These are phyloP conservation scores for Nylanderia fulva DNA, from an alignment of 1,140 invertebrate genomes.

Conservation along the genomic window DNA sequence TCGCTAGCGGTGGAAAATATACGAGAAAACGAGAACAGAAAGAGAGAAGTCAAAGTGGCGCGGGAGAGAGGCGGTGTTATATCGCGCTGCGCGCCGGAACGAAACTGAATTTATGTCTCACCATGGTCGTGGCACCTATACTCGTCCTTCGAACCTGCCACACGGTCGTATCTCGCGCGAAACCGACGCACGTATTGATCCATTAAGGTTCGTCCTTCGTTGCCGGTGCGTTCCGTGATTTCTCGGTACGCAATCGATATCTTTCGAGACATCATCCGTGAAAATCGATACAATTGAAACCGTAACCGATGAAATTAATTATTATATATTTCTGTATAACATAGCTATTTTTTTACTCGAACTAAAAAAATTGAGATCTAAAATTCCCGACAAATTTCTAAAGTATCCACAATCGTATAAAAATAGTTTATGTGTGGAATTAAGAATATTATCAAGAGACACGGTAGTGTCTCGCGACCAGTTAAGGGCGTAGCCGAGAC, in stretches of 20 bases:
- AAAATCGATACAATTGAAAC: conserved; percentile 16
- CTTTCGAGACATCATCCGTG: neutral
- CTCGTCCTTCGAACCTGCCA: conserved; percentile 57
- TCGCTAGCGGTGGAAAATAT: neutral
- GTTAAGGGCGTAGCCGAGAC: no score
- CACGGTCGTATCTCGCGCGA: neutral
- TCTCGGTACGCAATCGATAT: conserved; percentile 23
- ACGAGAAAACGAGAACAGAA: neutral
- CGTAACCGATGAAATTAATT: neutral
- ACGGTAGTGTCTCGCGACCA: no score
- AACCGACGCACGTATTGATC: conserved; percentile 41
- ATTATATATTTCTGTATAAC: neutral
- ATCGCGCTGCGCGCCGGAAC: conserved; percentile 52
- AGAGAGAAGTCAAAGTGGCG: conserved; percentile 29
- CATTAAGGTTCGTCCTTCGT: conserved; percentile 57
- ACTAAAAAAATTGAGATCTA: neutral
- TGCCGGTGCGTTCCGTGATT: conserved; percentile 23
- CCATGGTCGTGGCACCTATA: conserved; percentile 47
- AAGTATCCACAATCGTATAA: neutral
- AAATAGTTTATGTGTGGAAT: neutral
- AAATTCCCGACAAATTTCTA: neutral
- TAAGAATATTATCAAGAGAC: no score
- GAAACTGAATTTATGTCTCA: conserved; percentile 70
- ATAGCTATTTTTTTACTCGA: neutral
- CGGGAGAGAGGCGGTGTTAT: conserved; percentile 47